phyloP scores from a whole-genome alignment of 2,113 vertebrate genomes.

The Podocnemis expansa region DNA sequence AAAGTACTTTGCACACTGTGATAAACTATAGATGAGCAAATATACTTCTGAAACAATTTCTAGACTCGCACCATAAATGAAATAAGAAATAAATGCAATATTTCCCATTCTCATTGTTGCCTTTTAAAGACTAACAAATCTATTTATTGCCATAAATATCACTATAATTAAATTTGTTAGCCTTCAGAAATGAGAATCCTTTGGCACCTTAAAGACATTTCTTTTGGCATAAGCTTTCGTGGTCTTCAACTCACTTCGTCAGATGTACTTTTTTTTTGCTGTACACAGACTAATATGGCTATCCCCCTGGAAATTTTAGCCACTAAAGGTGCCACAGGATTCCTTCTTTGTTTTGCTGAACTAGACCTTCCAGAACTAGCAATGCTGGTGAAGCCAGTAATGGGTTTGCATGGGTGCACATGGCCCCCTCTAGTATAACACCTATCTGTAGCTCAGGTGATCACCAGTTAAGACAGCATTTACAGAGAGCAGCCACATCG shows the following conservation, averaged over 20 bases:
- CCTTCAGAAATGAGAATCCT: too few species aligned
- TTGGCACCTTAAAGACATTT: too few species aligned
- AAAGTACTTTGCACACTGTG: background rate
- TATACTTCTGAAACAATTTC: background rate
- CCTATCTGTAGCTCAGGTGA: background rate
- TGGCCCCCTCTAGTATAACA: background rate
- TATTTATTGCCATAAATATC: too few species aligned
- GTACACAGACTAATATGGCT: too few species aligned
- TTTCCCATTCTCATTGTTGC: background rate
- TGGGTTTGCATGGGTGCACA: background rate
- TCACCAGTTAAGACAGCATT: background rate
- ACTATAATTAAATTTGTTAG: too few species aligned
- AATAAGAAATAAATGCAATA: background rate
- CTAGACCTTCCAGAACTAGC: background rate
- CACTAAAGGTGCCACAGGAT: too few species aligned
- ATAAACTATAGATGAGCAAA: background rate
- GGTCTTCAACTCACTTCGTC: too few species aligned
- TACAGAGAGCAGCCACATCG: background rate
- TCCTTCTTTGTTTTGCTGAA: too few species aligned
- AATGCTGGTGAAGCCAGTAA: background rate
- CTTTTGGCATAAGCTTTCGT: too few species aligned
- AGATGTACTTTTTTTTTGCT: too few species aligned
- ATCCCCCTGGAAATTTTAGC: too few species aligned
- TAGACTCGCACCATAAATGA: background rate
- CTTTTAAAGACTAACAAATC: too few species aligned